Percentiles rank a stretch among this genome's conserved stretches.
Evolutionary conservation across 2,888 invertebrate genomes (phyloP).

Genomic region (Zygogramma bicolorata): DNA sequence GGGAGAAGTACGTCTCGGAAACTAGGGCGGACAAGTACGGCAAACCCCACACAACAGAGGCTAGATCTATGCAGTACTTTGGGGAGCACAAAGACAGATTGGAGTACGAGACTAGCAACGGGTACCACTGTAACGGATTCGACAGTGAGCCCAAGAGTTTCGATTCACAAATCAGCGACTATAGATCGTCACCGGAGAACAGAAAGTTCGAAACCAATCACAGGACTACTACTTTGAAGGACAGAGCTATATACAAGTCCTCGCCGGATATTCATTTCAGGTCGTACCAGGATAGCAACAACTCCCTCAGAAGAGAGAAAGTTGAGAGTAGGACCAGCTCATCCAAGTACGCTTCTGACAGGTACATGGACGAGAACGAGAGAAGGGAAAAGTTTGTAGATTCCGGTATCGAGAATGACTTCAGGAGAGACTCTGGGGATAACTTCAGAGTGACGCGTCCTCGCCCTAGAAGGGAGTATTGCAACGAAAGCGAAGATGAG

Average conservation of each 20-base stretch:
- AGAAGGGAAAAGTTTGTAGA: conserved; percentile 75
- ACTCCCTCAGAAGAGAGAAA: conserved; percentile 73
- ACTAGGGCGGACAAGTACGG: conserved; percentile 69
- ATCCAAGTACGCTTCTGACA: conserved; percentile 61
- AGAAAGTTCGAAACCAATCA: conserved; percentile 61
- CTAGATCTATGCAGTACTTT: conserved; percentile 65
- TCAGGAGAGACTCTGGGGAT: conserved; percentile 75
- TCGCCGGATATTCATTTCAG: conserved; percentile 73
- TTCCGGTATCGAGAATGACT: conserved; percentile 85
- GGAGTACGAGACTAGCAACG: conserved; percentile 39
- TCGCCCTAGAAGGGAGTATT: conserved; percentile 55
- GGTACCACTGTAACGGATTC: conserved; percentile 53
- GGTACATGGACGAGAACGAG: conserved; percentile 66
- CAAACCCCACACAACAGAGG: conserved; percentile 65
- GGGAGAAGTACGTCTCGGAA: conserved; percentile 70
- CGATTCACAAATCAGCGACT: conserved; percentile 74
- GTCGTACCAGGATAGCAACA: conserved; percentile 71
- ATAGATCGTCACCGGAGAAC: conserved; percentile 73
- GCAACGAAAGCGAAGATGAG: conserved; percentile 78
- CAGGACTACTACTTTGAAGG: conserved; percentile 57
- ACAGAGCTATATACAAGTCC: conserved; percentile 72
- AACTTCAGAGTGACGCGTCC: conserved; percentile 58
- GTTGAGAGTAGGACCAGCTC: conserved; percentile 61
- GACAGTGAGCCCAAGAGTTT: conserved; percentile 78
- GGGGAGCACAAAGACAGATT: conserved; percentile 55